phyloP scores from a whole-genome alignment of 2,888 invertebrate species.

The Baronia brevicornis region DNA sequence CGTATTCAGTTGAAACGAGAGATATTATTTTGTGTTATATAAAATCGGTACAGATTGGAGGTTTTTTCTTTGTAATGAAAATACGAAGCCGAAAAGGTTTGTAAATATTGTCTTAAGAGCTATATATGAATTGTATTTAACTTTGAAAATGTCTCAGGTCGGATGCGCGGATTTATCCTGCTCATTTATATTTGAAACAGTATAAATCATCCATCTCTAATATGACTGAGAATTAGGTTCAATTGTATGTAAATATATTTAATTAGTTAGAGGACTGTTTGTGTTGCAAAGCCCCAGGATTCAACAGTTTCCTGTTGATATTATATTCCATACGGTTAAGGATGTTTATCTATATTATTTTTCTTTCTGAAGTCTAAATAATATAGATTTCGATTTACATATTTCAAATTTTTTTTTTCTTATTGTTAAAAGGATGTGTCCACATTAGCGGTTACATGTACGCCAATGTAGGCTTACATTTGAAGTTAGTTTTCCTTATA shows the following conservation, averaged over 20 bases:
- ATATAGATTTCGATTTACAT: not conserved
- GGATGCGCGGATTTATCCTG: constrained; percentile 10
- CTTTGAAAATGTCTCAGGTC: constrained; percentile 22
- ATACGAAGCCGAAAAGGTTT: constrained; percentile 1
- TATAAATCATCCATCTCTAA: constrained; percentile 42
- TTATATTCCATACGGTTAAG: too few species aligned
- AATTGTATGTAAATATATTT: constrained; percentile 63
- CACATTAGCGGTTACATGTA: too few species aligned
- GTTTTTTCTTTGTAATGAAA: constrained; percentile 1
- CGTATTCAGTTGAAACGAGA: constrained; percentile 1
- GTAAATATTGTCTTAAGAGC: constrained; percentile 14
- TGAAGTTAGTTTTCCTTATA: too few species aligned
- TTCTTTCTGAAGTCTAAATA: too few species aligned
- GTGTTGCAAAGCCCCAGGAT: constrained; percentile 18
- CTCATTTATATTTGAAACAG: constrained; percentile 7
- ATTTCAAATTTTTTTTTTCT: constrained; percentile 1
- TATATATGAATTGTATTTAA: constrained; percentile 16
- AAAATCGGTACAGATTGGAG: too few species aligned
- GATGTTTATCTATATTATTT: too few species aligned
- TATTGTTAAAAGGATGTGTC: constrained; percentile 8
- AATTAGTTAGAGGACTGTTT: constrained; percentile 34
- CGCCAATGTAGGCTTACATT: too few species aligned
- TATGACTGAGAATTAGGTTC: constrained; percentile 72
- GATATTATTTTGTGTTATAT: constrained; percentile 2
- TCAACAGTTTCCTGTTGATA: not conserved